Conservation (phyloP, 2,888 invertebrate species). For the Vanessa cardui region DNA sequence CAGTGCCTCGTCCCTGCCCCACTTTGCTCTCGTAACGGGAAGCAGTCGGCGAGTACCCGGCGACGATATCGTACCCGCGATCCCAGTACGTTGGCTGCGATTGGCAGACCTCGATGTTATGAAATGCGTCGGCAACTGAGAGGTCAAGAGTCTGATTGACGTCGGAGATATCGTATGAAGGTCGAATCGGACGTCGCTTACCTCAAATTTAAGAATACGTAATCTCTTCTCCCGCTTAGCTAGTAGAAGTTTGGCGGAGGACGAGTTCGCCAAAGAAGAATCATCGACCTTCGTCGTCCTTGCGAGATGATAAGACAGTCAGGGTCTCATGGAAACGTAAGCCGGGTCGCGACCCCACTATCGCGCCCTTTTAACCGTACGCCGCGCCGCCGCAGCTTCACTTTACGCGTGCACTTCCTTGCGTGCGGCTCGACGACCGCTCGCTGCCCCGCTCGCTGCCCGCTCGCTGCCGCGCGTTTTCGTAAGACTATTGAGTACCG, state of each 20-base stretch:
- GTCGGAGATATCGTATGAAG: slow-evolving; percentile 53
- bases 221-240: background rate
- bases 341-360: slow-evolving; percentile 63
- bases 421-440: slow-evolving; percentile 38
- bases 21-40: slow-evolving; percentile 11
- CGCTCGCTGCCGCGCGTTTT: slow-evolving; percentile 11
- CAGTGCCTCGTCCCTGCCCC: slow-evolving; percentile 7
- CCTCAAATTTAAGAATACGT: slow-evolving; percentile 5
- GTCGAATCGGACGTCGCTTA: slow-evolving; percentile 55
- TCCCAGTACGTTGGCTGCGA: slow-evolving; percentile 44
- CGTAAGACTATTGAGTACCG: background rate
- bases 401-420: slow-evolving; percentile 55
- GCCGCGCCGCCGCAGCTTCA: slow-evolving; percentile 55
- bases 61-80: background rate
- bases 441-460: slow-evolving; percentile 23
- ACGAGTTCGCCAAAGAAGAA: slow-evolving; percentile 48
- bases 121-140: slow-evolving; percentile 47
- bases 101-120: slow-evolving; percentile 47
- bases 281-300: slow-evolving; percentile 74
- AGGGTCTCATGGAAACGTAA: slow-evolving; percentile 63
- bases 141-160: slow-evolving; percentile 48
- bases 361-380: slow-evolving; percentile 67
- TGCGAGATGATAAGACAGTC: slow-evolving; percentile 59
- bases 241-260: slow-evolving; percentile 29
- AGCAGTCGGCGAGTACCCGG: background rate